Evolutionary conservation across 2,888 invertebrate species (phyloP), one percentile per base, ranked within the genome.

Genomic region (Amblyteles armatorius): DNA sequence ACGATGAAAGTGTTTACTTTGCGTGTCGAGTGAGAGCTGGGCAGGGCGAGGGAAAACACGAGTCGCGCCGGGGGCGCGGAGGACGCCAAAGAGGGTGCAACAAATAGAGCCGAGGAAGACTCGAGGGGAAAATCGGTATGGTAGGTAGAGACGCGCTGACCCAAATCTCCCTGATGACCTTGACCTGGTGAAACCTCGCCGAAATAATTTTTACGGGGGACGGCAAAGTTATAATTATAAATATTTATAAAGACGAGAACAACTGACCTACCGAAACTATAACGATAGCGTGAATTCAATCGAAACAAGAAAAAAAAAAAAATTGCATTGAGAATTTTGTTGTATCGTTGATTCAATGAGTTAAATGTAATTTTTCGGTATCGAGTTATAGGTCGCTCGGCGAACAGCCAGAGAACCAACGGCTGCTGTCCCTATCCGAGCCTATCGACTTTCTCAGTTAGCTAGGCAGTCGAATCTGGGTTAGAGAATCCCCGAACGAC

Each of bases 401-500:
- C 16, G 29, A 60, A 11, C 44, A 44, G 9, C 9, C 40, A 60
- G 48, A 69, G 55, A 52, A 68, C 67, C 29, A 57, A 16, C n/a
- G 6, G 19, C 40, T 60, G 69, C 69, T 50, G 57, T 44, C 60
- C 73, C 26, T 57, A 55, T 40, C 65, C 36, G 74, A 44, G 68
- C 55, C 74, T 84, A 84, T 84, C 74, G 84, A 84, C 82, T 84
- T 82, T 81, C 74, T 71, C 82, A 48, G 55, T 67, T 50, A 73
- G 69, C 79, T 78, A 81, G 72, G 73, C 72, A 55, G 52, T 50
- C 63, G 84, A 84, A 84, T 84, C 82, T 84, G 82, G 84, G 84
- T 84, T 84, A 82, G 82, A 84, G 81, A 82, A 82, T 84, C 74
- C 71, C 79, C 81, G 79, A 84, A 84, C 82, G 81, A 50, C 69